Evolutionary conservation across 2,888 invertebrate genomes (phyloP).

Genomic region (Anorthoa munda): DNA sequence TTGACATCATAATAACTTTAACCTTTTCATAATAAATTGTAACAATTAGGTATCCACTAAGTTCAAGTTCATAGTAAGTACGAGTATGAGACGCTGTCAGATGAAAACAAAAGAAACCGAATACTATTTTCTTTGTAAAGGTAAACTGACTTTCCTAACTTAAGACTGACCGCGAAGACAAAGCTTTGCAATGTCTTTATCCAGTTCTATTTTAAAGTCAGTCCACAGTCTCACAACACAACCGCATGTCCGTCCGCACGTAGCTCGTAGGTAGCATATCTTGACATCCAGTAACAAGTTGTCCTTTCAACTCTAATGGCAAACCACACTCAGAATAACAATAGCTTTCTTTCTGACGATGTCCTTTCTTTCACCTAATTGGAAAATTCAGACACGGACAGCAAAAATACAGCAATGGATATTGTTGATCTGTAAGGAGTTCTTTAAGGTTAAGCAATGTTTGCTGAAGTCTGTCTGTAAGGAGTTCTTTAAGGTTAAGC

Average conservation of each 20-base stretch:
- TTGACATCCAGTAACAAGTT: conserved; percentile 1
- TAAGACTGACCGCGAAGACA: neutral
- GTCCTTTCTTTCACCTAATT: conserved; percentile 8
- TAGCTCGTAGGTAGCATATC: neutral
- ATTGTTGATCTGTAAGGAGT: neutral
- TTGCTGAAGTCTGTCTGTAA: too few species aligned
- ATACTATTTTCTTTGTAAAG: neutral
- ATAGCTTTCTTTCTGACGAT: neutral
- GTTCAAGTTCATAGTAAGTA: too few species aligned
- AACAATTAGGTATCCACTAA: too few species aligned
- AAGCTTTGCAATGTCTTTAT: neutral
- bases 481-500: too few species aligned
- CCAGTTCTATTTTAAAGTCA: conserved; percentile 17
- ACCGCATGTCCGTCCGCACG: neutral
- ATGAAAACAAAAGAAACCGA: neutral
- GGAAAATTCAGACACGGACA: neutral
- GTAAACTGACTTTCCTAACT: neutral
- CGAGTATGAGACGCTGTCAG: too few species aligned
- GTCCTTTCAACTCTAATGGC: neutral
- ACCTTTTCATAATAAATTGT: too few species aligned
- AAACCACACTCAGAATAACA: conserved; percentile 4
- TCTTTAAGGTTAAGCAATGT: too few species aligned
- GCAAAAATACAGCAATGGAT: conserved; percentile 5
- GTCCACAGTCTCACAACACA: neutral
- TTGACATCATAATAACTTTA: too few species aligned